A percentile compares a stretch with the other conserved stretches of the same genome.
These are phyloP conservation scores for Aplodontia rufa DNA, from an alignment of 2,113 vertebrate genomes.

Conservation along the genomic window DNA sequence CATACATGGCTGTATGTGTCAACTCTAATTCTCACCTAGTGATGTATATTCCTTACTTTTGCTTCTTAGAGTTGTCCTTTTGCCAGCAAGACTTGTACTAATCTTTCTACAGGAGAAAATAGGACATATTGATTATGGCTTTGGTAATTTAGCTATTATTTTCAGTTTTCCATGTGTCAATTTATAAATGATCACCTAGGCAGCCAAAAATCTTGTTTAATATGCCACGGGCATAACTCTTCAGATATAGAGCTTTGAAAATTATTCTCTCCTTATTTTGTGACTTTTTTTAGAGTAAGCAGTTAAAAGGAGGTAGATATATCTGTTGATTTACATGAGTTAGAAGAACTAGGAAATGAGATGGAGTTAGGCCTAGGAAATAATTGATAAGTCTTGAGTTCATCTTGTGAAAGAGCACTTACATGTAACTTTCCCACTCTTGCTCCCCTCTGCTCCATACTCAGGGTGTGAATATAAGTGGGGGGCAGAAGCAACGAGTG, in stretches of 20 bases:
- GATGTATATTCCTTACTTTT: slow-evolving; percentile 49
- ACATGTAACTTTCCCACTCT: neutral
- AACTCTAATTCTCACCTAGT: slow-evolving; percentile 53
- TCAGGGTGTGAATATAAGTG: slow-evolving; percentile 90
- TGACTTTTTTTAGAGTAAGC: neutral
- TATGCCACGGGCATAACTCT: neutral
- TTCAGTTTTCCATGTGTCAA: slow-evolving; percentile 47
- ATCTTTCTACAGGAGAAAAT: slow-evolving; percentile 54
- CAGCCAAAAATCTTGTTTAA: slow-evolving; percentile 35
- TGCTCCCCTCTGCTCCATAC: neutral
- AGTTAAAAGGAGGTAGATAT: neutral
- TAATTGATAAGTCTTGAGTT: neutral
- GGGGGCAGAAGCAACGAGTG: slow-evolving; percentile 90
- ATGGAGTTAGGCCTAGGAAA: neutral
- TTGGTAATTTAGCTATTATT: slow-evolving; percentile 68
- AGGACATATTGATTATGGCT: slow-evolving; percentile 46
- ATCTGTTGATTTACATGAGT: neutral
- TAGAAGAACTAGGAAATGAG: neutral
- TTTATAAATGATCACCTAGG: slow-evolving; percentile 53
- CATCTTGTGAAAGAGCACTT: neutral
- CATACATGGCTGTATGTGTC: neutral
- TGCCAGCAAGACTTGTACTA: slow-evolving; percentile 69
- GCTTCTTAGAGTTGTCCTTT: slow-evolving; percentile 55
- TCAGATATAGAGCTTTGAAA: neutral
- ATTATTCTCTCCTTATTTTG: neutral